phyloP scores from a whole-genome alignment of 2,888 invertebrate species.

The Pyrocoelia pectoralis region DNA sequence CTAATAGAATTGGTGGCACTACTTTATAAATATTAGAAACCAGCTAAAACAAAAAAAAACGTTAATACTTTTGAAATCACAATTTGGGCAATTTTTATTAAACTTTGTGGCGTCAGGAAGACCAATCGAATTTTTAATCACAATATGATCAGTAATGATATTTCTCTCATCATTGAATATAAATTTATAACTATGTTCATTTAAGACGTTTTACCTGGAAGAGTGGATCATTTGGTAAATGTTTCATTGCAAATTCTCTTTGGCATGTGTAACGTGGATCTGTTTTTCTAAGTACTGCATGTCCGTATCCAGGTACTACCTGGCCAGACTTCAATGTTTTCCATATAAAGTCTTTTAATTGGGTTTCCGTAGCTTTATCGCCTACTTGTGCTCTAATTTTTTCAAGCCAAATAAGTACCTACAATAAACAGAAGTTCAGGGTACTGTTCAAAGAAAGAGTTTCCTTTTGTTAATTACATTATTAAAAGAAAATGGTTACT shows the following conservation, averaged over 20 bases:
- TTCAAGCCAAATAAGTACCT: conserved; percentile 93
- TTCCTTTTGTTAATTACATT: no score
- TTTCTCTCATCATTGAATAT: no score
- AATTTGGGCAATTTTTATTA: no score
- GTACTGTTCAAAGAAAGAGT: no score
- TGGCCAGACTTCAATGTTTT: conserved; percentile 95
- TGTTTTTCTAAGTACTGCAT: conserved; percentile 94
- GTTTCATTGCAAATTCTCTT: conserved; percentile 92
- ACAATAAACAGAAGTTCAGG: no score
- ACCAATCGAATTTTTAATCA: conserved; percentile 25
- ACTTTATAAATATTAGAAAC: conserved; percentile 92
- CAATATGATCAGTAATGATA: conserved; percentile 10
- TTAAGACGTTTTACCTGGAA: conserved; percentile 70
- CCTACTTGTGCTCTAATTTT: conserved; percentile 89
- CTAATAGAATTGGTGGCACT: conserved; percentile 89
- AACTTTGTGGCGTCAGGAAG: conserved; percentile 17
- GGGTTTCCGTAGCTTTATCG: conserved; percentile 85
- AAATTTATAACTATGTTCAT: no score
- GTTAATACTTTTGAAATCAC: background rate
- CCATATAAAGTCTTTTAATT: conserved; percentile 96
- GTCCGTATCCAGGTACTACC: conserved; percentile 97
- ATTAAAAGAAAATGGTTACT: conserved; percentile 32
- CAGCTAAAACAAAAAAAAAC: conserved; percentile 64
- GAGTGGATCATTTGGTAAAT: conserved; percentile 89
- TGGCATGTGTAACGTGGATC: conserved; percentile 94